phyloP scores from a whole-genome alignment of 2,797 vertebrate species.

The Peromyscus melanophrys region DNA sequence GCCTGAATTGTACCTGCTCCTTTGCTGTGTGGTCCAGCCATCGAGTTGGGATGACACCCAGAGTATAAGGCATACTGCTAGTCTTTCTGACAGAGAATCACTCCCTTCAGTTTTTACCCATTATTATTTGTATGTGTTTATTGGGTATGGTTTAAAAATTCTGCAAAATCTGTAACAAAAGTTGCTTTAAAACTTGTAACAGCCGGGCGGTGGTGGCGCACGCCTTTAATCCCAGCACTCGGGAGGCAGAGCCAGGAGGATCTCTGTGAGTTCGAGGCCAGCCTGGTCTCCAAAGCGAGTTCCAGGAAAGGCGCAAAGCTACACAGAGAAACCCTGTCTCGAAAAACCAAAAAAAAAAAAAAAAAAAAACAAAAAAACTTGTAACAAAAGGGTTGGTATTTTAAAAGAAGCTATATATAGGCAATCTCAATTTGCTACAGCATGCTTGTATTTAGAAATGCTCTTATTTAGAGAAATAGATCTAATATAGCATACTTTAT shows the following conservation, averaged over 20 bases:
- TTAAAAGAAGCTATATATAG: not conserved
- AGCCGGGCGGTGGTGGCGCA: no score
- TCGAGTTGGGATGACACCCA: not conserved
- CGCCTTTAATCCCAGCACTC: no score
- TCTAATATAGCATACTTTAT: not conserved
- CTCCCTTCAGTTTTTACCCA: not conserved
- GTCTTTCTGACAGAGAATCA: not conserved
- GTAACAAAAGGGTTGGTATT: not conserved
- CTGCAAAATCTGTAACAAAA: not conserved
- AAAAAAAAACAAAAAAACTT: no score
- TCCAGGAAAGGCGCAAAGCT: no score
- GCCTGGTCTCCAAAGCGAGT: no score
- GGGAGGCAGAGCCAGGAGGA: no score
- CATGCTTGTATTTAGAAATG: not conserved
- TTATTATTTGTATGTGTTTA: not conserved
- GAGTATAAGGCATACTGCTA: not conserved
- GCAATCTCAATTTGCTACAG: not conserved
- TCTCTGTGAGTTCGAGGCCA: no score
- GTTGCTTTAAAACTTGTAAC: not conserved
- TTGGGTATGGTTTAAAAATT: not conserved
- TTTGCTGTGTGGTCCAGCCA: not conserved
- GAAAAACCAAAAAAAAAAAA: no score
- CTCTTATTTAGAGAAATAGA: not conserved
- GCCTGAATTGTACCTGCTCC: not conserved
- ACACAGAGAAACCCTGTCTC: no score